phyloP scores from a whole-genome alignment of 2,888 invertebrate genomes.

The Mythimna loreyi region DNA sequence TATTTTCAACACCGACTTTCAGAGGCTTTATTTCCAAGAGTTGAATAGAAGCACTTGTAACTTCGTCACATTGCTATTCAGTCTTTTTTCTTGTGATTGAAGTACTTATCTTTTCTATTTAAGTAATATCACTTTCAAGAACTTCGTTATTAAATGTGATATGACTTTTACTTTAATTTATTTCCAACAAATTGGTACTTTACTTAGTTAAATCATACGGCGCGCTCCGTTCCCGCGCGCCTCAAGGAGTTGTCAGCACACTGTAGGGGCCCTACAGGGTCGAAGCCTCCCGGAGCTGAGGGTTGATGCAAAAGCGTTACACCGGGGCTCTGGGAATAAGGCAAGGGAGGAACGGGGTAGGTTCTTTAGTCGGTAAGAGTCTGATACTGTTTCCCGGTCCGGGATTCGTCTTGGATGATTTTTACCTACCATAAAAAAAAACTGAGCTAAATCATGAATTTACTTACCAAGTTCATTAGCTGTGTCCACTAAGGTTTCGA shows the following conservation, averaged over 20 bases:
- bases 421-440: too few relatives aligned
- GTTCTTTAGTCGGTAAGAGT: too few relatives aligned
- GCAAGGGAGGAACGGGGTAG: too few relatives aligned
- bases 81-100: conserved; percentile 6
- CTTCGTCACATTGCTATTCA: conserved; percentile 36
- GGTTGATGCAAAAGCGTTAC: too few relatives aligned
- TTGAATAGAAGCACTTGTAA: conserved; percentile 35
- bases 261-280: too few relatives aligned
- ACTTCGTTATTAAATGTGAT: not conserved
- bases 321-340: too few relatives aligned
- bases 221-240: too few relatives aligned
- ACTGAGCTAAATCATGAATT: not conserved
- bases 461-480: conserved; percentile 87
- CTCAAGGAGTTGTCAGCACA: too few relatives aligned
- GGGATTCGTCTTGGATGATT: too few relatives aligned
- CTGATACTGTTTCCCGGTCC: too few relatives aligned
- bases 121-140: not conserved
- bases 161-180: not conserved
- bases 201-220: not conserved
- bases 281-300: too few relatives aligned
- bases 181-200: not conserved
- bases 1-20: conserved; percentile 22
- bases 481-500: conserved; percentile 89
- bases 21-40: conserved; percentile 23
- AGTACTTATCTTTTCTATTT: conserved; percentile 14